These are phyloP conservation scores for Pangasius krempfi DNA, from an alignment of 2,797 vertebrate genomes.

Conservation along the genomic window DNA sequence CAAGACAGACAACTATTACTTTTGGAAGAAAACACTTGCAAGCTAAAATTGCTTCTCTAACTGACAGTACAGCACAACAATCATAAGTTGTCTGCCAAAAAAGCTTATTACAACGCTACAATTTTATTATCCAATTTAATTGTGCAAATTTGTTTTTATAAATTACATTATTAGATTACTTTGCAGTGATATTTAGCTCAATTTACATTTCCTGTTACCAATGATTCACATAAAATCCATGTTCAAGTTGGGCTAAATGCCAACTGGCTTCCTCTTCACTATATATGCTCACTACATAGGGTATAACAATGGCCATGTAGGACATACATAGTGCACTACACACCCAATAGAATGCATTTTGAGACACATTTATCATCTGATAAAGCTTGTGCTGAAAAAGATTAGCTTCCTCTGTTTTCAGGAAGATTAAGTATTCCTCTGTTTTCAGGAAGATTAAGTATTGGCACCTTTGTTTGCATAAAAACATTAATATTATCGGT, in stretches of 20 bases:
- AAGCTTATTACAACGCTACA: not conserved
- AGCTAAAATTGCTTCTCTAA: not conserved
- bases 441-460: not conserved
- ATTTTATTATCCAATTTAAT: not conserved
- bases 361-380: not conserved
- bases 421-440: not conserved
- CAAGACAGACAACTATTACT: not conserved
- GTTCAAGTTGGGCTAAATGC: not conserved
- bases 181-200: not conserved
- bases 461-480: not conserved
- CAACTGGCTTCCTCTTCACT: not conserved
- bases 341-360: not conserved
- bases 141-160: not conserved
- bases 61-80: not conserved
- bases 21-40: not conserved
- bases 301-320: not conserved
- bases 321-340: not conserved
- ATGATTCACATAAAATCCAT: not conserved
- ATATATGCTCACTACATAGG: not conserved
- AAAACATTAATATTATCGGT: not conserved
- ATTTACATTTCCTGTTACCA: not conserved
- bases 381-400: not conserved
- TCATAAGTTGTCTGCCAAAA: not conserved
- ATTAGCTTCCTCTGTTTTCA: not conserved
- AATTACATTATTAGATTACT: not conserved